Evolutionary conservation across 2,797 vertebrate species (phyloP), one percentile per base, ranked within the genome.

Genomic region (Microchirus variegatus): DNA sequence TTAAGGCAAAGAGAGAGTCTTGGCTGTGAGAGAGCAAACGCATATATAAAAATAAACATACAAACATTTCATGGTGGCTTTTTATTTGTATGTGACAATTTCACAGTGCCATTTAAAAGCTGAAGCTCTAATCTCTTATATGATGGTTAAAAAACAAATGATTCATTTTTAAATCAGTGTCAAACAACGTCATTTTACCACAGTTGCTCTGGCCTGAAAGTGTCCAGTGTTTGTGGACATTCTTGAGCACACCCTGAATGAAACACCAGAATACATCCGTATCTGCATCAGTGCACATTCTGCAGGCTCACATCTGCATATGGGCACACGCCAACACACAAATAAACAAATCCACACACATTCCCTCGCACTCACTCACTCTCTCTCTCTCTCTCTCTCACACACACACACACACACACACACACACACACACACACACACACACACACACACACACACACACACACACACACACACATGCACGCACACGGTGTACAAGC

Each of bases 401-500:
- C 50, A 70, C 54, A 62, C 60, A 59, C 67, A 53, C 58, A 63
- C 59, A 61, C 38, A 53, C 63, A 70, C 57, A 64, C 55, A 70
- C 76, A 75, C 68, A 81, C 70, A 76, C 68, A 81, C 75, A 83
- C 82, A 87, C 78, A 46, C 65, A 59, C 41, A 54, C 62, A 74
- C 80, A 87, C 78, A 75, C 67, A 78, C 73, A 82, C 59, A 49
- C 49, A 53, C 61, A 70, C 41, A 51, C 50, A 70, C 54, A 62
- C 60, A 59, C 67, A 53, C 58, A 63, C 59, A 61, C 38, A 53
- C 63, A 70, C 57, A 64, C 55, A 70, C 76, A 75, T 67, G 80
- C 70, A 76, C 68, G 80, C 75, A 83, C 82, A 87, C 78, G 71
- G 77, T 87, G 75, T 81, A 88, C 84, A 85, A 89, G 86, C 85